A percentile compares a stretch with the other conserved stretches of the same genome.
Conservation (phyloP, 2,888 invertebrate genomes). For the Pediacus dermestoides region DNA sequence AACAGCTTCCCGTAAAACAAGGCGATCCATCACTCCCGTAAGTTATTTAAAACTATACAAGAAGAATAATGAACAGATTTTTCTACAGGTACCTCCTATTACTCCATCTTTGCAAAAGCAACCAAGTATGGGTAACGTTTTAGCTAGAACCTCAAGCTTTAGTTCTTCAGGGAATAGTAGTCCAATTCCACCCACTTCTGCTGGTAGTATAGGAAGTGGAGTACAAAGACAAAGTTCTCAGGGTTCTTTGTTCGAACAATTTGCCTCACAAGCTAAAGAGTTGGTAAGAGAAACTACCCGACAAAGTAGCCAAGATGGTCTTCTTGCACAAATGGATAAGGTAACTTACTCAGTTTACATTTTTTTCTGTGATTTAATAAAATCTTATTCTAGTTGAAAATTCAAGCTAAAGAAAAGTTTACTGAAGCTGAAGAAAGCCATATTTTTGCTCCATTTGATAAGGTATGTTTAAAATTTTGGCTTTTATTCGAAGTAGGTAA, state of each 20-base stretch:
- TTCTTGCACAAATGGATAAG: slow-evolving; percentile 87
- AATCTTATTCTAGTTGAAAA: slow-evolving; percentile 54
- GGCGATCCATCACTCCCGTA: slow-evolving; percentile 53
- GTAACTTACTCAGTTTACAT: slow-evolving; percentile 55
- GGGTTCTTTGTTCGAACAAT: slow-evolving; percentile 80
- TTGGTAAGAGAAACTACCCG: slow-evolving; percentile 82
- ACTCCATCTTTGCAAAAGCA: slow-evolving; percentile 57
- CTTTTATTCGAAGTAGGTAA: background rate
- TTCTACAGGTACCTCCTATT: slow-evolving; percentile 52
- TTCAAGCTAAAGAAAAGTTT: slow-evolving; percentile 58
- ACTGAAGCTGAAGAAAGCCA: slow-evolving; percentile 70
- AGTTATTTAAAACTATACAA: slow-evolving; percentile 33
- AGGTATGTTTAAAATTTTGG: slow-evolving; percentile 54
- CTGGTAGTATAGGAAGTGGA: slow-evolving; percentile 30
- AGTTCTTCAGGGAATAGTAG: slow-evolving; percentile 51
- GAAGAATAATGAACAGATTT: slow-evolving; percentile 1
- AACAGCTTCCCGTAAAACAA: slow-evolving; percentile 53
- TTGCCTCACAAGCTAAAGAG: slow-evolving; percentile 85
- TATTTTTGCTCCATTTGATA: slow-evolving; percentile 75
- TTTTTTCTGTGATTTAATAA: background rate
- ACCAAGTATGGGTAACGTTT: slow-evolving; percentile 58
- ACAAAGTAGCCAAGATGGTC: slow-evolving; percentile 85
- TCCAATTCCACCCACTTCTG: slow-evolving; percentile 42
- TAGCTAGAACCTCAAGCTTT: slow-evolving; percentile 63
- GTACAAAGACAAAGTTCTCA: slow-evolving; percentile 75